These are phyloP conservation scores for Agrilus planipennis DNA, from an alignment of 1,140 invertebrate species.

Conservation along the genomic window DNA sequence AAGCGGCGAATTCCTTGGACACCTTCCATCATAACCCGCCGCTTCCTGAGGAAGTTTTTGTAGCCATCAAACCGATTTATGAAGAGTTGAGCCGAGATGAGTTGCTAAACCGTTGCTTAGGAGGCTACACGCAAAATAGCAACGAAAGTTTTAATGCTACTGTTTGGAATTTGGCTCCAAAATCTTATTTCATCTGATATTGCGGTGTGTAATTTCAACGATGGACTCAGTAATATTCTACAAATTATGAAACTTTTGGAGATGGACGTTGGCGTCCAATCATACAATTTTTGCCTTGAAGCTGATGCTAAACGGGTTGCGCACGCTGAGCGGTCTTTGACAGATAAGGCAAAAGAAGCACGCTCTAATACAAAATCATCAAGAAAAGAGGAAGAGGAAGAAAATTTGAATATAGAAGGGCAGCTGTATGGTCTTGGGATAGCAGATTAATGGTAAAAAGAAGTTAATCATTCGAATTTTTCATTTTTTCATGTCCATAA, in stretches of 20 bases:
- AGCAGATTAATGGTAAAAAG: no score
- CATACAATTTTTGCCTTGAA: neutral
- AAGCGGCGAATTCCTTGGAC: conserved; percentile 2
- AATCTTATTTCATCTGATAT: neutral
- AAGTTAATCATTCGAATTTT: no score
- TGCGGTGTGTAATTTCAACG: neutral
- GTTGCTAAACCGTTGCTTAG: conserved; percentile 15
- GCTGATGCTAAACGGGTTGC: neutral
- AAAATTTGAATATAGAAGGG: neutral
- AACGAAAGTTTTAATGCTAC: conserved; percentile 21
- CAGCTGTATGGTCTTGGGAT: no score
- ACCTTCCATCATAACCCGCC: neutral
- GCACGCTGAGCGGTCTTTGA: neutral
- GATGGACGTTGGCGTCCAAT: neutral
- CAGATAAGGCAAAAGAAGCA: neutral
- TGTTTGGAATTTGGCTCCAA: conserved; percentile 13
- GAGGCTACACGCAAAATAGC: conserved; percentile 16
- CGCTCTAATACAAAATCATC: neutral
- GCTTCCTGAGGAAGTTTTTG: neutral
- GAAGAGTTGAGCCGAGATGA: conserved; percentile 14
- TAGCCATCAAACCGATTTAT: conserved; percentile 17
- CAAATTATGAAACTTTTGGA: neutral
- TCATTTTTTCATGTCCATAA: neutral
- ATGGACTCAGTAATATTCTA: neutral
- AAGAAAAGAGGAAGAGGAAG: neutral